Base-by-base conservation (phyloP, 2,797 vertebrate genomes). In the Philypnodon macrostomus region DNA sequence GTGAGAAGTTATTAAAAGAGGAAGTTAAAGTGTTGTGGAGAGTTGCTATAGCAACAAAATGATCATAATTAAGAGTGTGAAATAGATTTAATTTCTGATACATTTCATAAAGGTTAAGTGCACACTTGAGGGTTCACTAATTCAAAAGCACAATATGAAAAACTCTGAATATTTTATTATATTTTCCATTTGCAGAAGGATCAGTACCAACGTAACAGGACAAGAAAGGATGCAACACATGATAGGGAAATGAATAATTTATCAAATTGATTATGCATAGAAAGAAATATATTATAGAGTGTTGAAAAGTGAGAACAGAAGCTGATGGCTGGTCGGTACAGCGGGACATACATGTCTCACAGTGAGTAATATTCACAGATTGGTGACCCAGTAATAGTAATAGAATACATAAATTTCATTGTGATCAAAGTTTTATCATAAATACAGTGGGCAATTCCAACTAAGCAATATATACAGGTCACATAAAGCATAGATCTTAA, bases 401-500 rank as follows among this genome's bases (percentile, higher is more conserved):
- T n/a, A n/a, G n/a, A n/a, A n/a, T n/a, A n/a, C n/a, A n/a, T n/a
- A n/a, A n/a, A n/a, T n/a, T n/a, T n/a, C n/a, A n/a, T n/a, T n/a
- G n/a, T n/a, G n/a, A n/a, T n/a, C n/a, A n/a, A n/a, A n/a, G n/a
- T n/a, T n/a, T n/a, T n/a, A n/a, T n/a, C n/a, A n/a, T n/a, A n/a
- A n/a, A n/a, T n/a, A n/a, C n/a, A n/a, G n/a, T 29, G 8, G 10
- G 27, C 12, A 10, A 29, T 29, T 29, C 9, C 11, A 29, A 29
- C 27, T 29, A 29, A 29, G 9, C 18, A 3, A n/a, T 10, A 17
- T 7, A n/a, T 10, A 17, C 8, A 49, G 37, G 47, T 35, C 33
- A 53, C 31, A 38, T 37, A 13, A 23, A 49, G 12, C 3, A 10
- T 17, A 10, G 39, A 19, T 33, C 32, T 33, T 33, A 7, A 36